Evolutionary conservation across 92 coral and sea anemone genomes (phyloP), one percentile per base, ranked within the genome.

Genomic region (Actinernus sp.): DNA sequence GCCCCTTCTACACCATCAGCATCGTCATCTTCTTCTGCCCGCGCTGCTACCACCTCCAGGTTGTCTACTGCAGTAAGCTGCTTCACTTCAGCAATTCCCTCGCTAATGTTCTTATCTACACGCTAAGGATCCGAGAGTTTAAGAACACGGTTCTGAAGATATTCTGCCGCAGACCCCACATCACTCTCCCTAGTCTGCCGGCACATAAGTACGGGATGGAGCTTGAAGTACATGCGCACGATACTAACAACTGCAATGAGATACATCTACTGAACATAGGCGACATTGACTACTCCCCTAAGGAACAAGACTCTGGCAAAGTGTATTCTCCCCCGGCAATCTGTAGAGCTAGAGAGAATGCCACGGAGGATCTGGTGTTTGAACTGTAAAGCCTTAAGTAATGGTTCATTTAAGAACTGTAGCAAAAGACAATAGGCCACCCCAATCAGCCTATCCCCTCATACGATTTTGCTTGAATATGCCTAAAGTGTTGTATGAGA

Each of bases 41-140:
- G 3, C 10, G 49, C 7, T 68, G 82, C 19, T 62, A 77, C 34
- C 78, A 83, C 5, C 66, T 90, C 12, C 55, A 79, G 21, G 69
- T 81, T 6, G 74, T 81, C 28, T 83, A 86, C 83, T 81, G 64
- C 61, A 78, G 77, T 31, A 90, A 90, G 78, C 63, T 90, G 26
- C 61, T 90, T 24, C 97, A 90, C 44, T 90, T 78, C 74, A 80
- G 92, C 63, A 90, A 90, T 56, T 85, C 92, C 0, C 43, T 81
- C 43, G 97, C 84, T 1, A 90, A 90, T 55, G 86, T 83, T 2
- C 63, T 90, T 49, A 86, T 90, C 36, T 90, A 90, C 61, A 88
- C 92, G 53, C 84, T 90, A 37, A 85, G 88, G 68, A 90, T 90
- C 49, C 63, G 83, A 19, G 92, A 90, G 3, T 90, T 90, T 48